These are phyloP conservation scores for Mionectes olivaceus DNA, from an alignment of 2,797 vertebrate species.

Conservation along the genomic window DNA sequence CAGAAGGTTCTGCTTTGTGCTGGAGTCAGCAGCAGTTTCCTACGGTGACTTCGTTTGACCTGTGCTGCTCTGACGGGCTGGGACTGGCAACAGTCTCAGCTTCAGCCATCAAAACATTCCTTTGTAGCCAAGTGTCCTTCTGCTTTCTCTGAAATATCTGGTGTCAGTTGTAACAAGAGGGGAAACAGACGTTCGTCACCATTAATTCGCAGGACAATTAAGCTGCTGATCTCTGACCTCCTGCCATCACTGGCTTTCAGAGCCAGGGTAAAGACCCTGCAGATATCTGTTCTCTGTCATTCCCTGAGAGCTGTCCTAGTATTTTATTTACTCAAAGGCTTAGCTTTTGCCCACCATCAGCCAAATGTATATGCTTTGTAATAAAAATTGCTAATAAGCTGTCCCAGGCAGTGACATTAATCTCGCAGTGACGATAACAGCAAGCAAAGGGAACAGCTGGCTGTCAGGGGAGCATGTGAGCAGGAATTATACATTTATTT, in stretches of 20 bases:
- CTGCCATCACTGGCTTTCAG: constrained; percentile 57
- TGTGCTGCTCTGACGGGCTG: accelerated
- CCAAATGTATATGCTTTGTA: constrained; percentile 15
- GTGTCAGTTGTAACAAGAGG: constrained; percentile 67
- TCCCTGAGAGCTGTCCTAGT: background rate
- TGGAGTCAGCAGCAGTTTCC: background rate
- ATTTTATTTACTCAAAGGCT: constrained; percentile 60
- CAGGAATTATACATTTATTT: background rate
- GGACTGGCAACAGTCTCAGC: constrained; percentile 43
- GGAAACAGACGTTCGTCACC: constrained; percentile 65
- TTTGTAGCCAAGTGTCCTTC: constrained; percentile 52
- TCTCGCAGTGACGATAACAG: background rate
- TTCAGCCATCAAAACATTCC: constrained; percentile 57
- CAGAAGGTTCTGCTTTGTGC: constrained; percentile 12
- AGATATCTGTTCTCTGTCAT: constrained; percentile 68
- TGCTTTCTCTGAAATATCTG: constrained; percentile 66
- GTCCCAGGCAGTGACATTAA: constrained; percentile 8
- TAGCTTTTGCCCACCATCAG: constrained; percentile 52
- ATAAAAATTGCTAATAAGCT: constrained; percentile 52
- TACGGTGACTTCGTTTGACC: constrained; percentile 5
- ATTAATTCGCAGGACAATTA: constrained; percentile 65
- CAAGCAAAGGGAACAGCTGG: constrained; percentile 31
- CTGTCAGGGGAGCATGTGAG: constrained; percentile 15
- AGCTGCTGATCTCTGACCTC: constrained; percentile 54
- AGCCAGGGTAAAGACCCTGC: constrained; percentile 32